Evolutionary conservation across 2,888 invertebrate genomes (phyloP).

Genomic region (Cyclophora albipunctata): DNA sequence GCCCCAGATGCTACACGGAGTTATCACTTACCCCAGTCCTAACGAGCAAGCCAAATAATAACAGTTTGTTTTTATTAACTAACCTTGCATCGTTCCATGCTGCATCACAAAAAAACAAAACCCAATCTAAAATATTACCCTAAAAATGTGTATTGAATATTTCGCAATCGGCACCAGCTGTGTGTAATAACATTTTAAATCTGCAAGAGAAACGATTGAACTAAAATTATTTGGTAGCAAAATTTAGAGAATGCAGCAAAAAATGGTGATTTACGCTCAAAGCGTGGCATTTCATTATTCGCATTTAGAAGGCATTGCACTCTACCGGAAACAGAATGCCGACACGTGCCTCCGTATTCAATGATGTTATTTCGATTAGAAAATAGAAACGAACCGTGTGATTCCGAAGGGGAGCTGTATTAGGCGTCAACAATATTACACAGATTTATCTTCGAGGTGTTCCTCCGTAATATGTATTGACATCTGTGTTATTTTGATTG

Average conservation of each 20-base stretch:
- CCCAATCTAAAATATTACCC: not conserved
- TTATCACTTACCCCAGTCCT: no score
- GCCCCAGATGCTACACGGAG: no score
- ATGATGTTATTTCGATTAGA: slow-evolving; percentile 16
- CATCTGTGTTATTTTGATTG: no score
- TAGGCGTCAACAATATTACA: slow-evolving; percentile 8
- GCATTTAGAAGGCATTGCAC: slow-evolving; percentile 23
- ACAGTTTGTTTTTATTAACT: no score
- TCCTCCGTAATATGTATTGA: not conserved
- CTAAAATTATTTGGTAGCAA: slow-evolving; percentile 33
- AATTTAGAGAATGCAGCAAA: slow-evolving; percentile 18
- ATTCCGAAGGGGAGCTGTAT: slow-evolving; percentile 14
- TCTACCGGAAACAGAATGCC: slow-evolving; percentile 31
- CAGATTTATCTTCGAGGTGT: slow-evolving; percentile 3
- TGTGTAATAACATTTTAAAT: slow-evolving; percentile 20
- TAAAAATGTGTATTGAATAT: slow-evolving; percentile 4
- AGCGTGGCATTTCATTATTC: slow-evolving; percentile 34
- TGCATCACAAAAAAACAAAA: not conserved
- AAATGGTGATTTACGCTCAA: no score
- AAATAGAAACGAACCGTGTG: slow-evolving; percentile 17
- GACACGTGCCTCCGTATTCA: slow-evolving; percentile 24
- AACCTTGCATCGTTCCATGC: no score
- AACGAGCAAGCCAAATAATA: no score
- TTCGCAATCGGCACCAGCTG: slow-evolving; percentile 8
- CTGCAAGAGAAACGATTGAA: slow-evolving; percentile 26